Evolutionary conservation across 2,113 vertebrate species (phyloP), one percentile per base, ranked within the genome.

Genomic region (Nothoprocta perdicaria): DNA sequence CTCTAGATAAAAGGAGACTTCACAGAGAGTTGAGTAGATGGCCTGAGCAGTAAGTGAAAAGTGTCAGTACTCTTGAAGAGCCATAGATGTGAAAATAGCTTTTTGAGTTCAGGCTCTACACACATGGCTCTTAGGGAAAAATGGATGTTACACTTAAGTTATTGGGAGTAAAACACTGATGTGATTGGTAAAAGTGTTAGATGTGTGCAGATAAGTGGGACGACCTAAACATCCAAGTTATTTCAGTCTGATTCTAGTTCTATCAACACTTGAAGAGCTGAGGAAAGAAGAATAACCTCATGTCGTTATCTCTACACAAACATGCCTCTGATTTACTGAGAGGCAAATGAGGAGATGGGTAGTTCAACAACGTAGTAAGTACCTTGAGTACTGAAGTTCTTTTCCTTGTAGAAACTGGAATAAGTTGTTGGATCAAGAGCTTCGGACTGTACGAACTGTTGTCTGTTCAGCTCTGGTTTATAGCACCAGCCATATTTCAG

Each of bases 11-110:
- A 50, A 35, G 38, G 33, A 45, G 18, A 14, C 21, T 84, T 63
- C 14, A 12, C 4, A 0, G 11, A 53, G 63, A 13, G 5, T 40
- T 41, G 6, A 12, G 14, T 5, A 52, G 45, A 2, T 3, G 38
- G 46, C 1, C 1, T 3, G 2, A 16, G 17, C 24, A 38, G 4
- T 9, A 9, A 3, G 43, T 61, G 33, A 43, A 73, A 46, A 21
- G 1, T 38, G 11, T 24, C 31, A 9, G 33, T 40, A 45, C 24
- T 0, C 40, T 80, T 8, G 10, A 27, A 10, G 43, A 83, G 33
- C 52, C 14, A 15, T 13, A 10, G 5, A 12, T 31, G 29, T 57
- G 48, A 26, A 71, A 3, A 3, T 3, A 3, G 3, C 29, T 45
- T 46, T 46, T 48, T 52, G 18, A 4, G 10, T 6, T 0, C 8